Evolutionary conservation across 2,888 invertebrate species (phyloP), one percentile per base, ranked within the genome.

Genomic region (Drosophila anomelani): DNA sequence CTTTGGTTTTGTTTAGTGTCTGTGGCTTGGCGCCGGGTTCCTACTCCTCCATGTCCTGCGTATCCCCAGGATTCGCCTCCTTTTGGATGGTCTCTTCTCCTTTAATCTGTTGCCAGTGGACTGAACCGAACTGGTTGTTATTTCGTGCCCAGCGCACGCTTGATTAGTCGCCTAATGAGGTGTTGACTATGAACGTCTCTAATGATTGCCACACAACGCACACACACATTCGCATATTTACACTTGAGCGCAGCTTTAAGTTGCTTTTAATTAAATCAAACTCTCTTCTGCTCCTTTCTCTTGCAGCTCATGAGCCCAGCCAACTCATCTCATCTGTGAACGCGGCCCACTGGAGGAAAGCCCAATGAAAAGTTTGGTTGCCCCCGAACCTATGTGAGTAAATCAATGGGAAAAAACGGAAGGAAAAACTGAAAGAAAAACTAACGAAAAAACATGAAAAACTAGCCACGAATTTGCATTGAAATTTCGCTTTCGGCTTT

Each of bases 151-250:
- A 77, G 70, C 64, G 53, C 75, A 87, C 89, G 88, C 85, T 84
- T 91, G 91, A 91, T 91, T 91, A 91, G 90, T 82, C 90, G 80
- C 91, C 87, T 89, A 91, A 91, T 91, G 91, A 90, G 85, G 84
- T 91, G 91, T 87, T 79, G 78, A 75, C 80, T 80, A 80, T 85
- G 88, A 76, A 67, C 78, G 69, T 77, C 78, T 77, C 78, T 81
- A 89, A 81, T 83, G 80, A 77, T 85, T 82, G 68, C 73, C 47
- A 47, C 49, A 32, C 32, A 34, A 34, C 34, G 8, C 12, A 20
- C 57, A 55, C 47, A 47, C 36, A 20, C 54, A 55, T 26, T 70
- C 49, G 55, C 51, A 68, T 51, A 41, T 46, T 47, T 68, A 26
- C 63, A 76, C 55, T 55, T 47, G 51, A 36, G n/a, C 43, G 38